phyloP scores from a whole-genome alignment of 1,140 invertebrate genomes.

The Acromyrmex echinatior region DNA sequence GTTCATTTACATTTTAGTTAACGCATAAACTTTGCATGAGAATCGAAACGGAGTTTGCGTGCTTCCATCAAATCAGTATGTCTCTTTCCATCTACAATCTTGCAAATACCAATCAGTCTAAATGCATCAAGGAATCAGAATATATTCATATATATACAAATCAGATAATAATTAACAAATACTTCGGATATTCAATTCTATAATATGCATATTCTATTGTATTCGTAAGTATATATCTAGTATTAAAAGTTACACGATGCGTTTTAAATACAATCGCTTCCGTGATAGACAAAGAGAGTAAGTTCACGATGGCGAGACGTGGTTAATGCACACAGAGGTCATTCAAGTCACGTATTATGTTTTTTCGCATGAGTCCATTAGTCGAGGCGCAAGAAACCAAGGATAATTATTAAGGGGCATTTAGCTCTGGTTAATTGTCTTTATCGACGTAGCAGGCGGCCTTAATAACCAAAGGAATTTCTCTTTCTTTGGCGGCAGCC shows the following conservation, averaged over 20 bases:
- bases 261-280: not conserved
- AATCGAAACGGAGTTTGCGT: slow-evolving; percentile 57
- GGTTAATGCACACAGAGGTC: slow-evolving; percentile 16
- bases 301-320: not conserved
- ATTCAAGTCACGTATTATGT: slow-evolving; percentile 53
- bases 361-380: slow-evolving; percentile 56
- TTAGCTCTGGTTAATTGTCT: slow-evolving; percentile 84
- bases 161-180: slow-evolving; percentile 36
- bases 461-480: slow-evolving; percentile 81
- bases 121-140: slow-evolving; percentile 8
- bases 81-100: slow-evolving; percentile 45
- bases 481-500: slow-evolving; percentile 69
- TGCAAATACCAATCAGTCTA: slow-evolving; percentile 35
- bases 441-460: slow-evolving; percentile 76
- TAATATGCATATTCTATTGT: not conserved
- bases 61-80: slow-evolving; percentile 45
- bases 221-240: not conserved
- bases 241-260: not conserved
- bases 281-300: not conserved
- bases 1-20: slow-evolving; percentile 65
- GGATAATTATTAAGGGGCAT: slow-evolving; percentile 75
- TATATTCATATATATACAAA: slow-evolving; percentile 1
- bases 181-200: not conserved
- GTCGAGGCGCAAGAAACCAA: slow-evolving; percentile 55
- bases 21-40: slow-evolving; percentile 65